Evolutionary conservation across 2,797 vertebrate genomes (phyloP).

Genomic region (Sciurus vulgaris): DNA sequence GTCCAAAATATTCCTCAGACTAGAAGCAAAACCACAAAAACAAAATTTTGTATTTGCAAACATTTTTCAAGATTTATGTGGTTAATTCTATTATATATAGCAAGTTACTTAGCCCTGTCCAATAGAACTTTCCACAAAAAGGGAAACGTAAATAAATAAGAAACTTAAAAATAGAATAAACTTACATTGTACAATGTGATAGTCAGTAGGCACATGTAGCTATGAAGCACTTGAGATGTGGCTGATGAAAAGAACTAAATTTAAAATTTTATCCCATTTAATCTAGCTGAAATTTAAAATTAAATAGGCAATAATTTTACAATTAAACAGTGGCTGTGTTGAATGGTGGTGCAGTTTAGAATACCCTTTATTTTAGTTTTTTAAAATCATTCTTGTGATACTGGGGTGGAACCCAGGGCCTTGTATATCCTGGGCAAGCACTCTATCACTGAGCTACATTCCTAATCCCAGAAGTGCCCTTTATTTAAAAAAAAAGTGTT

Average conservation of each 20-base stretch:
- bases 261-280: conserved; percentile 55
- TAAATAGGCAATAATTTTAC: background rate
- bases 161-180: conserved; percentile 12
- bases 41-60: conserved; percentile 12
- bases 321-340: background rate
- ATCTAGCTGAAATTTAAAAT: conserved; percentile 41
- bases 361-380: background rate
- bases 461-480: background rate
- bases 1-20: conserved; percentile 37
- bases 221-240: conserved; percentile 22
- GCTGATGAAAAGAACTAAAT: conserved; percentile 19
- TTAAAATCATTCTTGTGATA: background rate
- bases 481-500: conserved; percentile 19
- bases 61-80: background rate
- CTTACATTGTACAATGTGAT: background rate
- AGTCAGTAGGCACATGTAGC: background rate
- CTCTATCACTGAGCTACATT: background rate
- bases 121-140: conserved; percentile 7
- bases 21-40: conserved; percentile 48
- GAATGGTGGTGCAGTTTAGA: conserved; percentile 18
- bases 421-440: background rate
- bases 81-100: conserved; percentile 9
- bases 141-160: background rate
- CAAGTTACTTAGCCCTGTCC: background rate
- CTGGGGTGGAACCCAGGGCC: background rate